Percentiles rank a stretch among this genome's conserved stretches.
Conservation (phyloP, 2,113 vertebrate species). For the Thomomys bottae region DNA sequence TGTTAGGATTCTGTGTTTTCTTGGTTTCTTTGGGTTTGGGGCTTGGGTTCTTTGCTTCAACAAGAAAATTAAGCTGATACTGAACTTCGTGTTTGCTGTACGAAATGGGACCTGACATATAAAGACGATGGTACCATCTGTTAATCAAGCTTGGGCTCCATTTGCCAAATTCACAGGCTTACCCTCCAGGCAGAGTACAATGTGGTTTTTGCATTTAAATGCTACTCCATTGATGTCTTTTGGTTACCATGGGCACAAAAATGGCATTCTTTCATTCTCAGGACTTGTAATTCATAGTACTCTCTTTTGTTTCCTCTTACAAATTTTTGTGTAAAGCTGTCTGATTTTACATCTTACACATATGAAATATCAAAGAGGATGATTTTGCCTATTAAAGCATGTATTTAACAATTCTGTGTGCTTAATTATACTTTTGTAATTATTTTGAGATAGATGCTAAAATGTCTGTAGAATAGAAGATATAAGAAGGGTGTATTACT, state of each 20-base stretch:
- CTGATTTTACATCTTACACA: not conserved
- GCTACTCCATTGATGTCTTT: slow-evolving; percentile 66
- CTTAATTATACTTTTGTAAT: not conserved
- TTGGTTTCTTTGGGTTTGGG: too few relatives aligned
- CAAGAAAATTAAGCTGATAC: slow-evolving; percentile 62
- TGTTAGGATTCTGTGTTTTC: slow-evolving; percentile 4
- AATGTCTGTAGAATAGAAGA: not conserved
- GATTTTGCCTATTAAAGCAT: not conserved
- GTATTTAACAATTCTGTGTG: not conserved
- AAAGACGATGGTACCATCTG: slow-evolving; percentile 72
- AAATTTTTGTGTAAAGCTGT: not conserved
- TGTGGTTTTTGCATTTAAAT: slow-evolving; percentile 65
- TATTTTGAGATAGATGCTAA: not conserved
- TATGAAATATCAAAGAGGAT: not conserved
- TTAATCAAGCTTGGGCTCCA: slow-evolving; percentile 73
- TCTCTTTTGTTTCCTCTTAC: slow-evolving; percentile 31
- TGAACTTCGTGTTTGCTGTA: slow-evolving; percentile 66
- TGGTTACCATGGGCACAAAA: slow-evolving; percentile 76
- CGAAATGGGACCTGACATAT: slow-evolving; percentile 69
- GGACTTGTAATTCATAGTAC: not conserved
- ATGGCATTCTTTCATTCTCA: slow-evolving; percentile 70
- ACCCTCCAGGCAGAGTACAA: slow-evolving; percentile 74
- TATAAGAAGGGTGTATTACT: not conserved
- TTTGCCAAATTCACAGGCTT: slow-evolving; percentile 62
- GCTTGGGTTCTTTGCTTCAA: slow-evolving; percentile 23